Evolutionary conservation across 64 coral and sea anemone species (phyloP), one percentile per base, ranked within the genome.

Genomic region (Pachyseris speciosa): DNA sequence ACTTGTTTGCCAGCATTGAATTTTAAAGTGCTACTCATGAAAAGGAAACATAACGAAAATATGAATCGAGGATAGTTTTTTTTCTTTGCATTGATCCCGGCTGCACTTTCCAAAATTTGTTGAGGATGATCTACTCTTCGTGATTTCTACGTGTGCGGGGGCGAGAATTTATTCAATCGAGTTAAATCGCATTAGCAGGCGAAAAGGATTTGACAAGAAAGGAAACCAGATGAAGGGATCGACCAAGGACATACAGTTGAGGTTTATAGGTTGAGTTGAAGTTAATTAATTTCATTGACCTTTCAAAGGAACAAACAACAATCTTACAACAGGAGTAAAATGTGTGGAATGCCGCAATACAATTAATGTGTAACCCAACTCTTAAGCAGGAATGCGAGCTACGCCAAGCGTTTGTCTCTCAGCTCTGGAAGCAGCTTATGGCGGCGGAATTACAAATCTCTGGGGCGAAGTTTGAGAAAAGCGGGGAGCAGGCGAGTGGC

Each of bases 331-430:
- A 31, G 9, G 3, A 39, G 11, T 37, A 61, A 22, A 37, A 81
- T 61, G 52, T 34, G 13, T 12, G 34, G 77, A 81, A 81, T 81
- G 77, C 31, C 32, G 20, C 77, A 81, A 81, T 81, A 81, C 77
- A 81, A 81, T 81, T 81, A 81, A 81, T 81, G 77, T 61, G 77
- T 81, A 81, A 81, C 30, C 77, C 27, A 30, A 81, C 77, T 26
- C 77, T 81, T 81, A 36, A 61, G 33, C 19, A 37, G 53, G 77
- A 39, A 81, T 81, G 77, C 10, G 0, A 63, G 53, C n/a, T 27
- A 81, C 63, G 60, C 33, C 34, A 81, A 60, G 34, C 55, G 4
- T 81, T 37, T 33, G 26, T 41, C 17, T 5, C 19, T 9, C 8
- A 25, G 22, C 19, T 9, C 8, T 39, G 22, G 34, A 37, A 61